These are phyloP conservation scores for Vulpes vulpes DNA, from an alignment of 2,113 vertebrate species.

Conservation along the genomic window DNA sequence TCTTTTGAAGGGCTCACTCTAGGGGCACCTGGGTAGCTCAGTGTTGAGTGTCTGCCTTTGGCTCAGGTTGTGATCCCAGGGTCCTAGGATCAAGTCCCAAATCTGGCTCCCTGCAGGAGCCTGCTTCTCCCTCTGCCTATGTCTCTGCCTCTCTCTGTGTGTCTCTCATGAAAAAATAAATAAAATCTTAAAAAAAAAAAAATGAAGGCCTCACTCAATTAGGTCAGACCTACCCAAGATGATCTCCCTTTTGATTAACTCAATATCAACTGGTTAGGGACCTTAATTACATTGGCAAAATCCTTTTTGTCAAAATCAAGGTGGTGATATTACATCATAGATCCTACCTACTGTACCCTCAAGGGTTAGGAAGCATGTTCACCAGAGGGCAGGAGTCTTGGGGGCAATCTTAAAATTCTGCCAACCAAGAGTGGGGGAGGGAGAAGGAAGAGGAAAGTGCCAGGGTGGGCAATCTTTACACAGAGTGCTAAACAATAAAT, in stretches of 20 bases:
- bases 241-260: background rate
- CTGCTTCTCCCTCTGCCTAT: too few relatives aligned
- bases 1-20: background rate
- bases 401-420: background rate
- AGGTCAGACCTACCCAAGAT: background rate
- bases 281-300: background rate
- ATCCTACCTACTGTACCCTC: background rate
- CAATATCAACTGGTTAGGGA: background rate
- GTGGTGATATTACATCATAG: background rate
- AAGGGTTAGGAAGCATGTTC: background rate
- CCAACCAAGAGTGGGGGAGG: background rate
- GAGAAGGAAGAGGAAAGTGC: too few relatives aligned
- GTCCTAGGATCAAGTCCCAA: too few relatives aligned
- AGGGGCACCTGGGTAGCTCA: too few relatives aligned
- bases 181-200: too few relatives aligned
- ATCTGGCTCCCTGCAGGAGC: too few relatives aligned
- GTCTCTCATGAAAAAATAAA: too few relatives aligned
- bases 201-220: background rate
- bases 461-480: background rate
- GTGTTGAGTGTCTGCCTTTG: too few relatives aligned
- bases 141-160: too few relatives aligned
- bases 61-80: too few relatives aligned
- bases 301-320: slow-evolving; percentile 27
- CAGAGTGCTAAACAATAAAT: background rate
- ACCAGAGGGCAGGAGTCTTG: background rate